Base-by-base conservation (phyloP, 2,113 vertebrate genomes). In the Anthoscopus minutus region DNA sequence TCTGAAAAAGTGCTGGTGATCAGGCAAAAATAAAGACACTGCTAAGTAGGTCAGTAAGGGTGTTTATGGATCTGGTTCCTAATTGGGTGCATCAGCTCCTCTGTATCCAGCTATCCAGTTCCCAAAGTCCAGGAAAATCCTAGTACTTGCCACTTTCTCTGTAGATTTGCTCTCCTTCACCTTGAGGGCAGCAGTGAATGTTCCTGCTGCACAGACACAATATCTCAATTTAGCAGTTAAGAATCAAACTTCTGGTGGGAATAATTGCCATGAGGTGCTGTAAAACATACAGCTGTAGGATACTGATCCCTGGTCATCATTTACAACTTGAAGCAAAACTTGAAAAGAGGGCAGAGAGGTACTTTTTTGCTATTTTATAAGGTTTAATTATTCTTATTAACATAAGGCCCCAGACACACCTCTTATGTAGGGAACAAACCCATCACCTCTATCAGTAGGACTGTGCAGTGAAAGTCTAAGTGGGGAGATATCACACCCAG, bases 351-450 rank as follows among this genome's bases (percentile, higher is more conserved):
- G 19, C 14, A 87, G 44, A 30, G n/a, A 78, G 7, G 23, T 31
- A 13, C 3, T 42, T 8, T 51, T 42, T 38, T 37, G 13, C 25
- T 42, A 16, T 58, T 27, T 67, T 35, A 48, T 7, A 47, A 57
- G 14, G 16, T 62, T 58, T 89, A 40, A 15, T 40, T 10, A 15
- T 53, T 50, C 19, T 2, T 42, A 18, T 22, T 35, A 45, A n/a
- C 10, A 9, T 2, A 16, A 61, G 38, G 5, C 6, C 10, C 11
- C 23, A 31, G 2, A 19, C 4, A 1, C 3, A 6, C 27, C 27
- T 28, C 14, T 56, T 8, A 7, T 1, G 5, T 12, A 31, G 14
- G n/a, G 48, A 71, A 44, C 4, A 72, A 82, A 80, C 4, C 19
- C 19, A 61, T 15, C 30, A 38, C 13, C 13, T 50, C 47, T 8